Evolutionary conservation across 1,140 invertebrate genomes (phyloP), one percentile per base, ranked within the genome.

Genomic region (Ips typographus): DNA sequence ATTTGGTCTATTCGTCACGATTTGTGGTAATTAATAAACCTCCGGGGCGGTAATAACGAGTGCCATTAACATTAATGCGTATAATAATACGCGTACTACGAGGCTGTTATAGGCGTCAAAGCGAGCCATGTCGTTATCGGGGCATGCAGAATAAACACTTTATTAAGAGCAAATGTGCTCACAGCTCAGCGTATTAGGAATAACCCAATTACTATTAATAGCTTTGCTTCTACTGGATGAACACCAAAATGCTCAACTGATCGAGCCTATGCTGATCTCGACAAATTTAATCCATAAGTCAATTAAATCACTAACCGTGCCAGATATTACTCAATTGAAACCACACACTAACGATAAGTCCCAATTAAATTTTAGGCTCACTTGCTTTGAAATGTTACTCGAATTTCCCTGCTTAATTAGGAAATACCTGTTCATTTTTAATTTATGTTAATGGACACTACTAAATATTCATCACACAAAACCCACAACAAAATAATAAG

Each of bases 1-100:
- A 71, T 71, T 71, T 71, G 63, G 69, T 71, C 69, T 66, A 66
- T 71, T 61, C 69, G 69, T 71, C 69, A 71, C 69, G 69, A 71
- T 71, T 71, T 71, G 64, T 62, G 69, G 61, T 71, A 71, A 71
- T 71, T 71, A 71, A 71, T 71, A 71, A 71, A 65, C 69, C 58
- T 60, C 69, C 55, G 47, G 58, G 63, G 56, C 69, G 69, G 69
- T 62, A 71, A 71, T 71, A 71, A 71, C 66, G 69, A 71, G 62
- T 65, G 69, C 69, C 58, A 71, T 71, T 71, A 71, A 66, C 69
- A 71, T 71, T 71, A 71, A 65, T 71, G 69, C 63, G 69, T 71
- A 66, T 60, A 65, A 65, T 71, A 71, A 71, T 71, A 71, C 63
- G 38, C 44, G 61, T 56, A 53, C 63, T 66, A 71, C 63, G 69